Evolutionary conservation across 2,888 invertebrate genomes (phyloP).

Genomic region (Melipona bicolor): DNA sequence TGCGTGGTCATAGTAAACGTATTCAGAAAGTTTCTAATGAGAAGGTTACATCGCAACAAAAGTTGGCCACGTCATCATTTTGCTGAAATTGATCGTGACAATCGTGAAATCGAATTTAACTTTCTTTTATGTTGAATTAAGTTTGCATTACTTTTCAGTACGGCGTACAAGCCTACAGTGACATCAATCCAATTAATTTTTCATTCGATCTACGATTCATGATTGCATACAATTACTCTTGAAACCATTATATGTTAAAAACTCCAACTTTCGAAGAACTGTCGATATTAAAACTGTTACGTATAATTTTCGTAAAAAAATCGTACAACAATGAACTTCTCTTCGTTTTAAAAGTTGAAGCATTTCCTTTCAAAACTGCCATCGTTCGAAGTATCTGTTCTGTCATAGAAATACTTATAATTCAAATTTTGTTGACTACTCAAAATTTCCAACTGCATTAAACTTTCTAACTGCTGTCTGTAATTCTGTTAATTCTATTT

Average conservation of each 20-base stretch:
- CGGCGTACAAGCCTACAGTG: background rate
- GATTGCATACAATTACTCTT: background rate
- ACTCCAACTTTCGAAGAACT: background rate
- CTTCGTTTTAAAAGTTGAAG: too few relatives aligned
- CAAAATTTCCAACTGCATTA: too few relatives aligned
- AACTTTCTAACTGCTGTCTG: too few relatives aligned
- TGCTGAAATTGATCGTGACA: background rate
- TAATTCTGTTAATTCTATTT: background rate
- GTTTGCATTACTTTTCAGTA: background rate
- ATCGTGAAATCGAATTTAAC: background rate
- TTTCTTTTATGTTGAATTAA: background rate
- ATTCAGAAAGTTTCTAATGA: conserved; percentile 14
- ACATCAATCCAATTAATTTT: background rate
- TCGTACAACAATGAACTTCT: too few relatives aligned
- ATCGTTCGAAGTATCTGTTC: background rate
- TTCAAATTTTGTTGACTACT: background rate
- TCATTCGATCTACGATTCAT: background rate
- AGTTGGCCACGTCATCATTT: background rate
- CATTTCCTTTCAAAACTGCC: background rate
- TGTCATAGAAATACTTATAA: background rate
- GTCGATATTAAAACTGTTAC: background rate
- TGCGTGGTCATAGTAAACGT: background rate
- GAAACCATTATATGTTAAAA: background rate
- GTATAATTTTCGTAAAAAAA: too few relatives aligned
- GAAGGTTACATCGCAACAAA: background rate